Evolutionary conservation across 2,797 vertebrate species (phyloP).

Genomic region (Ceryle rudis): DNA sequence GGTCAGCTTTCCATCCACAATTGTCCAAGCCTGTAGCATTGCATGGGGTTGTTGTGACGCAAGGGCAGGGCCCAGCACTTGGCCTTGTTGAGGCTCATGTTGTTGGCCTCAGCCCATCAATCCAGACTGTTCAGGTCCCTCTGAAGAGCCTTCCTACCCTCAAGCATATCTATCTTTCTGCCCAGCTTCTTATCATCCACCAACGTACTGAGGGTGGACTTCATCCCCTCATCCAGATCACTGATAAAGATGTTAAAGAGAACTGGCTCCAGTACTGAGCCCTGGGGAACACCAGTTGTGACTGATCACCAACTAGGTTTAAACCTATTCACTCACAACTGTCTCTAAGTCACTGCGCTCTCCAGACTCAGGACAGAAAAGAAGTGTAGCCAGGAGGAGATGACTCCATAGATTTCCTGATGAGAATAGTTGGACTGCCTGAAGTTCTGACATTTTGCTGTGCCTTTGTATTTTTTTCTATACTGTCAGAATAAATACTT

Average conservation of each 20-base stretch:
- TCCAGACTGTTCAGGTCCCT: background rate
- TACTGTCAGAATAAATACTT: background rate
- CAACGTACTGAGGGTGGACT: background rate
- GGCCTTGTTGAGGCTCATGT: background rate
- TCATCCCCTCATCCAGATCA: background rate
- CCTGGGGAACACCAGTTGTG: background rate
- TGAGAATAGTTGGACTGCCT: background rate
- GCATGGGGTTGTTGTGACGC: too few relatives aligned
- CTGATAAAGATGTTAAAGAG: background rate
- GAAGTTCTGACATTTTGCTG: background rate
- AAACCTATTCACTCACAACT: background rate
- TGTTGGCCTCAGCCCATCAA: background rate
- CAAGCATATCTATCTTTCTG: too few relatives aligned
- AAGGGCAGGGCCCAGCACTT: background rate
- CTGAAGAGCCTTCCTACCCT: background rate
- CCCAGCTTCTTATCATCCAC: too few relatives aligned
- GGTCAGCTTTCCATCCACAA: too few relatives aligned
- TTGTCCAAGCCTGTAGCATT: too few relatives aligned
- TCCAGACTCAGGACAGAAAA: background rate
- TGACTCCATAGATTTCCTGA: background rate
- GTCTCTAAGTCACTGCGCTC: background rate
- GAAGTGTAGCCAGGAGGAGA: background rate
- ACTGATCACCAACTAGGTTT: background rate
- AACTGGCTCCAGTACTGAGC: rapidly evolving
- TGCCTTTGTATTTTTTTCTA: background rate